Conservation (phyloP, 2,113 vertebrate genomes). For the Sardina pilchardus region DNA sequence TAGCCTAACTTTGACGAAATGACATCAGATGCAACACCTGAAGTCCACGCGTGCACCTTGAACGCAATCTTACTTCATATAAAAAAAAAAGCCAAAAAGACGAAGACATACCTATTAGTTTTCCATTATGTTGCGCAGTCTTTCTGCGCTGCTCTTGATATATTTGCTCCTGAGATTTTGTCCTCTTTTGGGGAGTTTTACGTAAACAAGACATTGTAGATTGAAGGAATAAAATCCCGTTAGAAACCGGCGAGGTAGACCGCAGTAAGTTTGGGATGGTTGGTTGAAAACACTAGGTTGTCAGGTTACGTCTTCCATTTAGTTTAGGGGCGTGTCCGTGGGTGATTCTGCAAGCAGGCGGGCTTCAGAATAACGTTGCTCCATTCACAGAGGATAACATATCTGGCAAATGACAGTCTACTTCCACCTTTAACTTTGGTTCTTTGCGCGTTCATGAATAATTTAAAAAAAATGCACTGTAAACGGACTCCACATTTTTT, state of each 20-base stretch:
- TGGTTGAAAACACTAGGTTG: background rate
- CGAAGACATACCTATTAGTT: conserved; percentile 75
- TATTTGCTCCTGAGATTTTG: too few relatives aligned
- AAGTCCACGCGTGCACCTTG: background rate
- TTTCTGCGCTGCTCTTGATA: conserved; percentile 67
- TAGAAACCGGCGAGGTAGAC: background rate
- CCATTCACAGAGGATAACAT: background rate
- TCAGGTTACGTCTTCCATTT: conserved; percentile 6
- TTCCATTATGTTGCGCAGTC: conserved; percentile 77
- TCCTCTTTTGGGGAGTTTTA: conserved; percentile 63
- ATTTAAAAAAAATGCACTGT: too few relatives aligned
- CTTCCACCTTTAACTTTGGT: too few relatives aligned
- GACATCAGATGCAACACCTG: background rate
- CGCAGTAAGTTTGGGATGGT: background rate
- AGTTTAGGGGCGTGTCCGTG: background rate
- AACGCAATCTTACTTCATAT: background rate
- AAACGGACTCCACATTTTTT: too few relatives aligned
- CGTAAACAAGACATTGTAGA: conserved; percentile 78
- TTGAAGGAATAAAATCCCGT: background rate
- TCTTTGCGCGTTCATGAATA: too few relatives aligned
- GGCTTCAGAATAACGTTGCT: background rate
- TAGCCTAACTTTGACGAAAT: background rate
- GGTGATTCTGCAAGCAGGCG: background rate
- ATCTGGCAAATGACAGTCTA: too few relatives aligned
- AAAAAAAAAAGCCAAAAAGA: background rate